Conservation (phyloP, 2,888 invertebrate species). For the Sclerodermus sp. region DNA sequence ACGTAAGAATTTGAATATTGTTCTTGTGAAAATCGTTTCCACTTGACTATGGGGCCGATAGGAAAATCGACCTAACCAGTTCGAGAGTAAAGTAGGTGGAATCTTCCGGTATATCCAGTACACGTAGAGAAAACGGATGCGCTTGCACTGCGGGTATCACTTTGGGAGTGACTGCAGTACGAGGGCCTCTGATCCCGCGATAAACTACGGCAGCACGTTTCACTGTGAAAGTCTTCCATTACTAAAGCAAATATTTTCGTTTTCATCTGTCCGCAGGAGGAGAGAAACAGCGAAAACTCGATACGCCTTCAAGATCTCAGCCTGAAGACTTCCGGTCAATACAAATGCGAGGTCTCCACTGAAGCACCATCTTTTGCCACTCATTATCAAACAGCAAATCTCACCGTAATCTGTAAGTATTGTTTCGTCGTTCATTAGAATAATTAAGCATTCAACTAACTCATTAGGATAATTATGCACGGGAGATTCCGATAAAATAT, state of each 20-base stretch:
- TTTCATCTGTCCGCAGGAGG: constrained; percentile 30
- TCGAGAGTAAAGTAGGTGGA: too few relatives aligned
- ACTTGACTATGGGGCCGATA: too few relatives aligned
- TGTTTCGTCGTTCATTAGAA: too few relatives aligned
- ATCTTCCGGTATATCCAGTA: too few relatives aligned
- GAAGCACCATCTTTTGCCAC: constrained; percentile 44
- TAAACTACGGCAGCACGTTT: constrained; percentile 4
- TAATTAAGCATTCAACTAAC: too few relatives aligned
- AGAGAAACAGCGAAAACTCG: constrained; percentile 31
- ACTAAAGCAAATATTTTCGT: constrained; percentile 32
- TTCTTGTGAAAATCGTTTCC: too few relatives aligned
- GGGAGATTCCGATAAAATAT: too few relatives aligned
- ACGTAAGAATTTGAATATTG: too few relatives aligned
- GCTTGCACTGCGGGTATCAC: neutral
- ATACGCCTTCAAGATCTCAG: constrained; percentile 36
- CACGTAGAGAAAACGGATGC: too few relatives aligned
- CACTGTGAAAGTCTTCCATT: constrained; percentile 25
- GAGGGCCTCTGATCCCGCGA: constrained; percentile 4
- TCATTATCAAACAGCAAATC: constrained; percentile 33
- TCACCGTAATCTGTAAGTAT: constrained; percentile 46
- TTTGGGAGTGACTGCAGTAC: constrained; percentile 2
- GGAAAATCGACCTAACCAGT: too few relatives aligned
- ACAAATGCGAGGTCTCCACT: constrained; percentile 49
- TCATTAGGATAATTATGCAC: too few relatives aligned
- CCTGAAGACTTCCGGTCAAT: constrained; percentile 42